Base-by-base conservation (phyloP, 2,888 invertebrate genomes). In the Eueremaeus valkanovi region DNA sequence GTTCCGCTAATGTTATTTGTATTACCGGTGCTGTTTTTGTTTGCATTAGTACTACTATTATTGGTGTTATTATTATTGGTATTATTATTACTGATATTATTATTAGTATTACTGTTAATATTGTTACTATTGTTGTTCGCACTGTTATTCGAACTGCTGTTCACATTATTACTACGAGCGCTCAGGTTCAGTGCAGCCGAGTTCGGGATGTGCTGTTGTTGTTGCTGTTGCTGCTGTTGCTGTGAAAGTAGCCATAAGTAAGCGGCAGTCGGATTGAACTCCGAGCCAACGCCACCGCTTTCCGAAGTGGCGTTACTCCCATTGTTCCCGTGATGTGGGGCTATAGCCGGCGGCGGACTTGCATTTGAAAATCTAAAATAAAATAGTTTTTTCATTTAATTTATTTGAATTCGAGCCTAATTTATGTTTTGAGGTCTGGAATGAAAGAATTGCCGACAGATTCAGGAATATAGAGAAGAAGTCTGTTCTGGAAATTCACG, bases 171-270 rank as follows among this genome's bases (percentile, higher is more conserved):
- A 36, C 42, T 66, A 36, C 74, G 74, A 36, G 66, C 42, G 49
- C 68, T 74, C 29, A 76, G 55, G 33, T 76, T 76, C 27, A 76
- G 68, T n/a, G 76, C 76, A 0, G 75, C 72, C 18, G 75, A 61
- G 61, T 76, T 76, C 6, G 73, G 73, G 63, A 76, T 33, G 42
- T 73, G 73, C 40, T 75, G 75, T n/a, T n/a, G n/a, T n/a, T n/a
- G n/a, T n/a, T n/a, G n/a, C 45, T 40, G 49, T 21, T 74, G 66
- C 24, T 75, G 75, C 36, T 77, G 76, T 68, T 76, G 76, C 31
- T 77, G 77, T 21, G 77, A 77, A 42, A 77, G 72, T 36, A 76
- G 73, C 77, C 75, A 75, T 72, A 77, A 58, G 73, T 77, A 77
- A 49, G 77, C 77, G 21, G 77, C 77, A 3, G 75, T 77, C 16